phyloP scores from a whole-genome alignment of 2,797 vertebrate species.

The Chaenodraco wilsoni region DNA sequence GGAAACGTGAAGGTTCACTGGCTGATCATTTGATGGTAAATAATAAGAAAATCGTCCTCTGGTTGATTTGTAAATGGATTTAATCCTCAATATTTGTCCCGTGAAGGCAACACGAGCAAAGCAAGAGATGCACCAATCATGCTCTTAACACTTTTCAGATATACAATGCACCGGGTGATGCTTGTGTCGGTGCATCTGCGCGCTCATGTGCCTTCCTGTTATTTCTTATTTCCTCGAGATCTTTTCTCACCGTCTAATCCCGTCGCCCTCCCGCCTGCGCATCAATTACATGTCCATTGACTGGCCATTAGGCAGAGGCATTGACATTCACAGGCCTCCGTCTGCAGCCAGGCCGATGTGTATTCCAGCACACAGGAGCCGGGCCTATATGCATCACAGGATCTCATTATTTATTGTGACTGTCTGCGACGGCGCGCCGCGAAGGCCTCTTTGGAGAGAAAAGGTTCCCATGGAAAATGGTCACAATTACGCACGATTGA shows the following conservation, averaged over 20 bases:
- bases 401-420: conserved; percentile 58
- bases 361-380: conserved; percentile 72
- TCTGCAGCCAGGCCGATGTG: conserved; percentile 82
- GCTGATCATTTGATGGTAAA: background rate
- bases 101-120: background rate
- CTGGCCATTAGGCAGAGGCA: conserved; percentile 76
- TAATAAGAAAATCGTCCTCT: background rate
- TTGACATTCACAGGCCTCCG: conserved; percentile 84
- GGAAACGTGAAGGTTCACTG: background rate
- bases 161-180: background rate
- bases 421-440: background rate
- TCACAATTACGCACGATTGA: conserved; percentile 16
- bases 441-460: background rate
- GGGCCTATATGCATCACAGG: conserved; percentile 39
- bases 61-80: background rate
- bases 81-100: background rate
- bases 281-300: conserved; percentile 84
- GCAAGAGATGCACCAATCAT: background rate
- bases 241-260: conserved; percentile 78
- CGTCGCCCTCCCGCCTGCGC: conserved; percentile 81
- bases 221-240: conserved; percentile 41
- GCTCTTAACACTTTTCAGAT: too few species aligned
- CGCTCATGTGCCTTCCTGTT: conserved; percentile 40
- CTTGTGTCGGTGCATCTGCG: background rate
- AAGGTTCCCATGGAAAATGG: background rate